Evolutionary conservation across 2,797 vertebrate genomes (phyloP).

Genomic region (Leptatherina wallacei): DNA sequence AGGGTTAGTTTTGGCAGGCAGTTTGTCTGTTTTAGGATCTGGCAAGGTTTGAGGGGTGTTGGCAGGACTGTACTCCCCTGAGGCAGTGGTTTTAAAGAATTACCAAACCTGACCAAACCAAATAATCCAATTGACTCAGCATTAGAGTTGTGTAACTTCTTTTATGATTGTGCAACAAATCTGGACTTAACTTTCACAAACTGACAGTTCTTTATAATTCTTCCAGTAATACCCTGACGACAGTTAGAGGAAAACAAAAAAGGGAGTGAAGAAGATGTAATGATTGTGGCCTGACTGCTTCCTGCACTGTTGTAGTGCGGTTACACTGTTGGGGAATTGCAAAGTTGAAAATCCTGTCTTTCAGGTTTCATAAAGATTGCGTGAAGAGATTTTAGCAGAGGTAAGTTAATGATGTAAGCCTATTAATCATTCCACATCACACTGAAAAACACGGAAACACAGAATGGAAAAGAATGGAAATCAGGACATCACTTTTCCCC

Average conservation of each 20-base stretch:
- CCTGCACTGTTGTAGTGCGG: background rate
- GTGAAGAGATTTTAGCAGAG: background rate
- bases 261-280: fast-evolving
- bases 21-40: conserved; percentile 4
- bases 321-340: background rate
- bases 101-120: conserved; percentile 33
- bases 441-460: background rate
- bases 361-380: conserved; percentile 2
- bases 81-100: conserved; percentile 13
- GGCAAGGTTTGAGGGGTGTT: background rate
- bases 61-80: background rate
- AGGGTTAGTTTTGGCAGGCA: background rate
- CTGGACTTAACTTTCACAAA: background rate
- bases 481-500: too few species aligned
- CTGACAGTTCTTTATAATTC: background rate
- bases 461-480: background rate
- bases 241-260: background rate
- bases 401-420: background rate
- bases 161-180: conserved; percentile 26
- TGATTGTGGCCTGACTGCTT: background rate
- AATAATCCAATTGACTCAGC: background rate
- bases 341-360: background rate
- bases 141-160: conserved; percentile 39
- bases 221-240: background rate
- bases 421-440: background rate